Evolutionary conservation across 2,797 vertebrate species (phyloP).

Genomic region (Leuciscus waleckii): DNA sequence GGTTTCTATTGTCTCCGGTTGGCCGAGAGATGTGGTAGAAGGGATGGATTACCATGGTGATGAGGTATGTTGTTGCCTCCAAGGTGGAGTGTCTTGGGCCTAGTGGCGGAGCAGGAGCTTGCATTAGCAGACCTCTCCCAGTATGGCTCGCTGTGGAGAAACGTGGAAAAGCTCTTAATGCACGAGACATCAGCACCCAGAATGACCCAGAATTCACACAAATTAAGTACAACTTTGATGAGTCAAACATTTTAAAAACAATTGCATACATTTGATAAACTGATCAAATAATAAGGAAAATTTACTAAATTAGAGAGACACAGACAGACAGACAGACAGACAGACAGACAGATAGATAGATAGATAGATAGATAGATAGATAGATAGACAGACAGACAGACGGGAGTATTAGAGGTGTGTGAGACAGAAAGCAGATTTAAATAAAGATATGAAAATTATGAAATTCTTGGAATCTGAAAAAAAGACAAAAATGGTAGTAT

Average conservation of each 20-base stretch:
- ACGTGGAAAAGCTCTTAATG: conserved; percentile 72
- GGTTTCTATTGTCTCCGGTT: conserved; percentile 38
- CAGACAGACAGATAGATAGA: neutral
- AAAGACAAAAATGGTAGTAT: neutral
- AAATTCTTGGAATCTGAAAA: neutral
- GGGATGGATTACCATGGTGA: conserved; percentile 83
- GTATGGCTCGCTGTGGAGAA: conserved; percentile 83
- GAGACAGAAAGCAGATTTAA: neutral
- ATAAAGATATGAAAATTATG: neutral
- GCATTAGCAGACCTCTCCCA: conserved; percentile 84
- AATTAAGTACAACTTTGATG: conserved; percentile 16
- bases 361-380: neutral
- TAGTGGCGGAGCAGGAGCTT: conserved; percentile 82
- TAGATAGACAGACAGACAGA: too few species aligned
- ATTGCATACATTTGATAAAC: neutral
- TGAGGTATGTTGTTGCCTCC: conserved; percentile 85
- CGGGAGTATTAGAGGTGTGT: neutral
- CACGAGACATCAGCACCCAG: conserved; percentile 55
- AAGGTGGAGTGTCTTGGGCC: conserved; percentile 86
- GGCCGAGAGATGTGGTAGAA: conserved; percentile 56
- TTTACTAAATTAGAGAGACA: neutral
- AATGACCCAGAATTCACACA: conserved; percentile 33
- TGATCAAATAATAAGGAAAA: neutral
- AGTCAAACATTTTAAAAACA: neutral
- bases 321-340: neutral